Conservation (phyloP, 2,797 vertebrate species). For the Buphagus erythrorhynchus region DNA sequence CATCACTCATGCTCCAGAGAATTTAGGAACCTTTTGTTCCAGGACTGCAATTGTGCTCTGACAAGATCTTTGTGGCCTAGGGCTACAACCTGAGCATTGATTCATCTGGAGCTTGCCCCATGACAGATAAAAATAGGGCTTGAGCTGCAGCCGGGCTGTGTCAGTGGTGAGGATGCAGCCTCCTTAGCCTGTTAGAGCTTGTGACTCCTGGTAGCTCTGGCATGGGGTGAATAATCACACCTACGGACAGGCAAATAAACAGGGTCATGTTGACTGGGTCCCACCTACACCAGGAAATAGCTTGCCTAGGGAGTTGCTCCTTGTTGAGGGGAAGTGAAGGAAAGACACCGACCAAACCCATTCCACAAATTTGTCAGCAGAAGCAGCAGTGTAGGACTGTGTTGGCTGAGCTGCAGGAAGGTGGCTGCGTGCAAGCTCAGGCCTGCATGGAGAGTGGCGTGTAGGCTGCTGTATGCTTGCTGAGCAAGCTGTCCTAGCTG, state of each 20-base stretch:
- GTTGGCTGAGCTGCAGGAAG: neutral
- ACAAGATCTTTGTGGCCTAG: neutral
- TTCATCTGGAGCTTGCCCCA: neutral
- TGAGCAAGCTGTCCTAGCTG: neutral
- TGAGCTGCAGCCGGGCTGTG: neutral
- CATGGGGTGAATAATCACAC: neutral
- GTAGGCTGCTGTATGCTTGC: fast-evolving
- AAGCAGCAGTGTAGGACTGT: neutral
- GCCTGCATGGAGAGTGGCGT: fast-evolving
- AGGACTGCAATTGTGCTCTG: neutral
- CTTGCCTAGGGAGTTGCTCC: neutral
- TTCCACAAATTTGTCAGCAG: neutral
- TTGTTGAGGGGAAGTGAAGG: neutral
- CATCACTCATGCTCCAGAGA: neutral
- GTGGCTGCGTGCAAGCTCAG: fast-evolving
- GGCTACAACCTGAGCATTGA: neutral
- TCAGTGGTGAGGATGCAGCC: neutral
- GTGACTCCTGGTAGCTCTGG: neutral
- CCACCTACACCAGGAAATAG: neutral
- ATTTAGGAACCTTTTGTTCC: neutral
- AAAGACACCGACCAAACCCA: neutral
- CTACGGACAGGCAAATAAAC: neutral
- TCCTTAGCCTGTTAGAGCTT: neutral
- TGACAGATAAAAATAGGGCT: neutral
- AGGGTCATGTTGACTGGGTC: neutral